Evolutionary conservation across 2,113 vertebrate species (phyloP).

Genomic region (Pangasianodon hypophthalmus): DNA sequence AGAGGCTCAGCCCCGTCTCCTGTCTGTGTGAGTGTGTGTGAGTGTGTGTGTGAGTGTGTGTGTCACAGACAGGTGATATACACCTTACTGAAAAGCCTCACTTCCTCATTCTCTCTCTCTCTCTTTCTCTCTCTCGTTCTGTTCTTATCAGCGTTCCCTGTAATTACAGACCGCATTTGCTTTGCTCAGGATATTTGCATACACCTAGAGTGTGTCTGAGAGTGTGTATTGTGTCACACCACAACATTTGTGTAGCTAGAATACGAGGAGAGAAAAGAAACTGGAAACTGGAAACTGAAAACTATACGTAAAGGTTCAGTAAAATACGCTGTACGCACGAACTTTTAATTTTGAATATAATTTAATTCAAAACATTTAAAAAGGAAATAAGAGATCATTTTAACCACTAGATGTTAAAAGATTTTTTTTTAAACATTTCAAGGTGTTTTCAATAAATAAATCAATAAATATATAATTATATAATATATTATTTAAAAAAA

Average conservation of each 20-base stretch:
- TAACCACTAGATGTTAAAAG: too few species aligned
- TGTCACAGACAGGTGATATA: neutral
- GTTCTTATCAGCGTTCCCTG: neutral
- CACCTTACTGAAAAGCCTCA: constrained; percentile 28
- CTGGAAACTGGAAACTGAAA: neutral
- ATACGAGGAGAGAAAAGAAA: neutral
- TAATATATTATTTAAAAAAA: neutral
- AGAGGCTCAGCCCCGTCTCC: neutral
- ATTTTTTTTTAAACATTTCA: neutral
- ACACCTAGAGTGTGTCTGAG: neutral
- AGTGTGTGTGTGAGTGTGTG: neutral
- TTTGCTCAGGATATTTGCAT: constrained; percentile 5
- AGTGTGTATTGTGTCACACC: neutral
- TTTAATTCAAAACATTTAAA: neutral
- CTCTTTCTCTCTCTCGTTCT: neutral
- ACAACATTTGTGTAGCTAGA: neutral
- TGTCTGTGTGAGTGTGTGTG: neutral
- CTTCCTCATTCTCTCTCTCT: constrained; percentile 54
- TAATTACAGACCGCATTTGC: neutral
- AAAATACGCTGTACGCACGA: neutral
- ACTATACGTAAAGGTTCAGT: neutral
- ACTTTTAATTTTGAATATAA: neutral
- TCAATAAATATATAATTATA: too few species aligned
- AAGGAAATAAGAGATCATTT: too few species aligned
- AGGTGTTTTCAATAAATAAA: too few species aligned